Percentiles rank a stretch among this genome's conserved stretches.
Conservation (phyloP, 2,113 vertebrate species). For the Ptilonorhynchus violaceus region DNA sequence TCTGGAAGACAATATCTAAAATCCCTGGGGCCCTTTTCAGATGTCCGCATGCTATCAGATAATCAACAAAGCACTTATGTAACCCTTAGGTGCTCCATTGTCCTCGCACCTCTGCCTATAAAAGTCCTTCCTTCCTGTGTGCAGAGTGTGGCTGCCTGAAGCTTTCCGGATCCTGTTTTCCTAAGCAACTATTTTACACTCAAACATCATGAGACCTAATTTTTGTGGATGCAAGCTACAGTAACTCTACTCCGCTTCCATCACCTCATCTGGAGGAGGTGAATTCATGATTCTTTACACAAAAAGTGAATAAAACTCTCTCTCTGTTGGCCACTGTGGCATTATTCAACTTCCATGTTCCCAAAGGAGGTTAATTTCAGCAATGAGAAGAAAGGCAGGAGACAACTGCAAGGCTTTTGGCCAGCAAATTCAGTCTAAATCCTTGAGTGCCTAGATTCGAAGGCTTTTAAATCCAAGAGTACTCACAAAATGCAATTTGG, state of each 20-base stretch:
- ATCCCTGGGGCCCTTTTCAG: neutral
- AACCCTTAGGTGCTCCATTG: neutral
- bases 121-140: neutral
- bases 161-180: neutral
- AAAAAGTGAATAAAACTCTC: neutral
- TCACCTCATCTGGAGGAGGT: neutral
- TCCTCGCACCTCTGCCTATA: neutral
- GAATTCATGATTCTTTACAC: neutral
- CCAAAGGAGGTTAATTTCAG: neutral
- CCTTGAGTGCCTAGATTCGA: neutral
- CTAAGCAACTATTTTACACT: neutral
- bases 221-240: neutral
- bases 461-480: neutral
- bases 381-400: neutral
- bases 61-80: neutral
- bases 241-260: neutral
- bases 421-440: slow-evolving; percentile 16
- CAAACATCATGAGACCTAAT: neutral
- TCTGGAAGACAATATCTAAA: neutral
- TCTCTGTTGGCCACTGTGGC: neutral
- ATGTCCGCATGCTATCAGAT: neutral
- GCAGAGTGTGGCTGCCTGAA: neutral
- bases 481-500: slow-evolving; percentile 12
- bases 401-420: neutral
- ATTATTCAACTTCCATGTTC: neutral